phyloP scores from a whole-genome alignment of 2,888 invertebrate species.

The Euzetes globulus region DNA sequence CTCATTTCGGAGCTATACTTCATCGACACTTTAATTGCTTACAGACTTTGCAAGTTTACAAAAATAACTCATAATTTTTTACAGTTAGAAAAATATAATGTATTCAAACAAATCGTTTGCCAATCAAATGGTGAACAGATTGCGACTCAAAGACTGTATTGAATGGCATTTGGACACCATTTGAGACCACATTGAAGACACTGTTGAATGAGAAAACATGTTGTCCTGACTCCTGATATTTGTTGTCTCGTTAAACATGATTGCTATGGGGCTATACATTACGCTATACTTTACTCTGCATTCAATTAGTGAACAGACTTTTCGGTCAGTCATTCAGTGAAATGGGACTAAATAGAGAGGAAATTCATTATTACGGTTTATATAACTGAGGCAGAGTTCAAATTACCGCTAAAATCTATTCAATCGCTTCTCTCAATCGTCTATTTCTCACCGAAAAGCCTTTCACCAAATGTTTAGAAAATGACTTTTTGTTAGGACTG shows the following conservation, averaged over 20 bases:
- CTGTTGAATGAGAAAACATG: constrained; percentile 5
- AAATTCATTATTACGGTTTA: constrained; percentile 26
- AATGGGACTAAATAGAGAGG: constrained; percentile 13
- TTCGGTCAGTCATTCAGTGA: background rate
- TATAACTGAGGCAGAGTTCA: background rate
- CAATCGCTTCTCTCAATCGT: background rate
- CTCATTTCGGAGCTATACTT: constrained; percentile 10
- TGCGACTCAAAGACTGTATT: background rate
- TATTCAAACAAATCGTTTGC: background rate
- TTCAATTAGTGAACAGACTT: constrained; percentile 25
- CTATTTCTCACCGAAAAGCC: background rate
- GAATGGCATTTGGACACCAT: background rate
- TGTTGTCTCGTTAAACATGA: constrained; percentile 16
- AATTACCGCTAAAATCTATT: constrained; percentile 12
- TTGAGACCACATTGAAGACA: constrained; percentile 1
- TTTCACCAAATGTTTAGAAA: background rate
- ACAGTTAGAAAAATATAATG: background rate
- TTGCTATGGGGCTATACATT: constrained; percentile 9
- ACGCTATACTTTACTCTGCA: background rate
- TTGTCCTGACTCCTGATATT: background rate
- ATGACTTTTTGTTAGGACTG: constrained; percentile 9
- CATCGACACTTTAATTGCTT: constrained; percentile 10
- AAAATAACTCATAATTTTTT: background rate
- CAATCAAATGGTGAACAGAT: constrained; percentile 6
- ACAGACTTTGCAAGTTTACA: too few species aligned